Evolutionary conservation across 2,797 vertebrate genomes (phyloP), one percentile per base, ranked within the genome.

Genomic region (Parambassis ranga): DNA sequence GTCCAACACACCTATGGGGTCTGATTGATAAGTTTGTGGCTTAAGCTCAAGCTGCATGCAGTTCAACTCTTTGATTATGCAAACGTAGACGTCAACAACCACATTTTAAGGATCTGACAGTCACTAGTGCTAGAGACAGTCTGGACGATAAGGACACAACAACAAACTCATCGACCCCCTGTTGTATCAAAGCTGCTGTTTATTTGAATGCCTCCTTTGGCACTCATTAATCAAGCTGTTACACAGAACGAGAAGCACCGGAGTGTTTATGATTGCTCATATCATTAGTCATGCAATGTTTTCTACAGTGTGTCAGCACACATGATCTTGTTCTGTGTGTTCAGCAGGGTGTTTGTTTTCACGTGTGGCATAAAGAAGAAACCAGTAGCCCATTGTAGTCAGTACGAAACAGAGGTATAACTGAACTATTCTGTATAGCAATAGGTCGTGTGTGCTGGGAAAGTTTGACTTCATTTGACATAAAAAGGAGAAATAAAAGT

Each of bases 331-430:
- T 62, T 67, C 19, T 53, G 14, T 16, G 13, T 46, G 41, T 32
- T 77, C 51, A 33, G 43, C 38, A 9, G 4, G 1, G 16, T 31
- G 53, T 46, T 30, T 49, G 43, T 48, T 49, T 59, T n/a, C 5
- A 26, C 42, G 19, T 35, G 39, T 20, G 65, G 65, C 55, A 53
- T 28, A 23, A 50, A 53, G 50, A 50, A 68, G 62, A 36, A 38
- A 50, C 59, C 28, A 53, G 15, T 20, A 41, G 61, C 57, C 70
- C 62, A 75, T 60, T 60, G 26, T 50, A 5, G 27, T 38, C 15
- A 51, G 38, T 31, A 35, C 41, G 38, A 69, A 62, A 32, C 56
- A 46, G 16, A 22, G n/a, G 36, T 48, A 16, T 28, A 37, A 6
- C n/a, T 23, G 48, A 26, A 24, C 37, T 22, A 23, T 1, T 8